A percentile compares a stretch with the other conserved stretches of the same genome.
Evolutionary conservation across 2,113 vertebrate species (phyloP).

Genomic region (Scolopax mira): DNA sequence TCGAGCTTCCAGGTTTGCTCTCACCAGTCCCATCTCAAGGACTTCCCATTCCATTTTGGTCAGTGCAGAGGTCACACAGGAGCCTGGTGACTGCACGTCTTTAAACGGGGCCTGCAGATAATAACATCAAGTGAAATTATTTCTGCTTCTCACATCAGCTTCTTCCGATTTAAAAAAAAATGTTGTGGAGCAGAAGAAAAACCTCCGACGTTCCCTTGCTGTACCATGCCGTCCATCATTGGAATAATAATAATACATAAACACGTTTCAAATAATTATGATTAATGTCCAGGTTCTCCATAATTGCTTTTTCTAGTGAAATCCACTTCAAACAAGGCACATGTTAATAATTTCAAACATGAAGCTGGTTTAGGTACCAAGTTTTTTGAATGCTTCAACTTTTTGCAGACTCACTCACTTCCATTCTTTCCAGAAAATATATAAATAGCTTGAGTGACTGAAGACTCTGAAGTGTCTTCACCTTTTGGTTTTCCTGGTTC

Average conservation of each 20-base stretch:
- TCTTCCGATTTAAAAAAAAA: background rate
- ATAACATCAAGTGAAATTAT: background rate
- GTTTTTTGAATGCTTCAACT: background rate
- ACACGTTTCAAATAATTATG: background rate
- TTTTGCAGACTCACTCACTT: background rate
- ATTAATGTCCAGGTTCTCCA: background rate
- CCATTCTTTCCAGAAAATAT: background rate
- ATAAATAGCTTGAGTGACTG: background rate
- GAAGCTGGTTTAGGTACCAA: background rate
- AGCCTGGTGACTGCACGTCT: background rate
- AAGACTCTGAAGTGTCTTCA: background rate
- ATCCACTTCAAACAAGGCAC: background rate
- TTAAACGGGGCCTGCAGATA: background rate
- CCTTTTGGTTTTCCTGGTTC: background rate
- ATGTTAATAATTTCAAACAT: background rate
- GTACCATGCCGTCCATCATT: fast-evolving
- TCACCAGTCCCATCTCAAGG: background rate
- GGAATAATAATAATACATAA: background rate
- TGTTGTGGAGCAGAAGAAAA: background rate
- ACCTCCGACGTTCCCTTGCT: background rate
- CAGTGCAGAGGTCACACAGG: background rate
- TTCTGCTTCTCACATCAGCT: background rate
- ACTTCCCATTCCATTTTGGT: background rate
- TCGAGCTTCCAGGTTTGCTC: background rate
- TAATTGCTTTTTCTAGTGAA: background rate